phyloP scores from a whole-genome alignment of 2,888 invertebrate species.

The Platycheirus albimanus region DNA sequence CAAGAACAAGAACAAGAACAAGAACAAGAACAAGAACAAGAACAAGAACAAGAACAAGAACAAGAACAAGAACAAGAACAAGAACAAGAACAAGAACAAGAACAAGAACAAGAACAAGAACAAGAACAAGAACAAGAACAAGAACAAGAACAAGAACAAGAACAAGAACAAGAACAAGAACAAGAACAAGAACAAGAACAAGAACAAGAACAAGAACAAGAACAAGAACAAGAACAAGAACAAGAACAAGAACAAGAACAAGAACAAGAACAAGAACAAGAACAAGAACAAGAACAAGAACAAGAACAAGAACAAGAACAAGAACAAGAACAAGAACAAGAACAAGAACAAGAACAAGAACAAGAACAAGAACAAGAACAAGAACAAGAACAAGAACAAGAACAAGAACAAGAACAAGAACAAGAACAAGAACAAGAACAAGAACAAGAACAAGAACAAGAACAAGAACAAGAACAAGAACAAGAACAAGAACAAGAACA shows the following conservation, averaged over 20 bases:
- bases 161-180: too few species aligned
- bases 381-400: conserved; percentile 15
- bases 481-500: conserved; percentile 1
- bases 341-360: conserved; percentile 10
- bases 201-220: conserved; percentile 10
- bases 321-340: conserved; percentile 10
- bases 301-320: conserved; percentile 10
- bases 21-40: conserved; percentile 19
- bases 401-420: conserved; percentile 17
- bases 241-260: conserved; percentile 10
- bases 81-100: too few species aligned
- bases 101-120: too few species aligned
- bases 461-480: conserved; percentile 7
- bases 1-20: conserved; percentile 22
- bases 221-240: conserved; percentile 10
- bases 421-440: conserved; percentile 1
- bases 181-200: neutral
- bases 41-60: conserved; percentile 12
- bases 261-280: conserved; percentile 10
- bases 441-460: conserved; percentile 5
- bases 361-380: conserved; percentile 9
- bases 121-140: too few species aligned
- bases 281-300: conserved; percentile 10
- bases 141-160: too few species aligned
- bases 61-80: too few species aligned